phyloP scores from a whole-genome alignment of 2,113 vertebrate species.

The Calidris pygmaea region DNA sequence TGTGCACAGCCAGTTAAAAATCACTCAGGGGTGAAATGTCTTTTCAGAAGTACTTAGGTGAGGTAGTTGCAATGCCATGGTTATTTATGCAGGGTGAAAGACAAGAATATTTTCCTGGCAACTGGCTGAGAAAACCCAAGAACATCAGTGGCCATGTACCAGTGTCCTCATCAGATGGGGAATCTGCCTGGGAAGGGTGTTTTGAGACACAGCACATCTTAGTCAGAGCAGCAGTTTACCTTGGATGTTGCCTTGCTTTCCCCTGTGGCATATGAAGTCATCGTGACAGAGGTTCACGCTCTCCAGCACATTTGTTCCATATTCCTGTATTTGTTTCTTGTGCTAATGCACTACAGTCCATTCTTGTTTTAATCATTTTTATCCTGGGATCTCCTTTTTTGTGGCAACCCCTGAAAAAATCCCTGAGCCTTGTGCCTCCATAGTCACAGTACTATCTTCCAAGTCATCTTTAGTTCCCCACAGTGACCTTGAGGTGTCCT shows the following conservation, averaged over 20 bases:
- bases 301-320: neutral
- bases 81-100: neutral
- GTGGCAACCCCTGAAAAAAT: neutral
- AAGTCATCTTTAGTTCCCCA: neutral
- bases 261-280: neutral
- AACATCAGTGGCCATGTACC: neutral
- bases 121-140: neutral
- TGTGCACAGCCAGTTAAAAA: neutral
- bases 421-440: neutral
- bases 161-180: neutral
- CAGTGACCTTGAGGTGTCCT: neutral
- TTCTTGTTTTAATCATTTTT: neutral
- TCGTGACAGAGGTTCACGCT: fast-evolving
- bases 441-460: neutral
- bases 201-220: neutral
- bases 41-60: neutral
- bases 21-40: neutral
- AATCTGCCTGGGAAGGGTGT: neutral
- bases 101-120: neutral
- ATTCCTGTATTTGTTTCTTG: neutral
- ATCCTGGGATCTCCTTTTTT: neutral
- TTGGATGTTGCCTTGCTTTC: fast-evolving
- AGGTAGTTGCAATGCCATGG: neutral
- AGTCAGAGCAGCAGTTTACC: neutral
- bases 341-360: neutral